These are phyloP conservation scores for Eretmocerus hayati DNA, from an alignment of 2,888 invertebrate genomes.

Conservation along the genomic window DNA sequence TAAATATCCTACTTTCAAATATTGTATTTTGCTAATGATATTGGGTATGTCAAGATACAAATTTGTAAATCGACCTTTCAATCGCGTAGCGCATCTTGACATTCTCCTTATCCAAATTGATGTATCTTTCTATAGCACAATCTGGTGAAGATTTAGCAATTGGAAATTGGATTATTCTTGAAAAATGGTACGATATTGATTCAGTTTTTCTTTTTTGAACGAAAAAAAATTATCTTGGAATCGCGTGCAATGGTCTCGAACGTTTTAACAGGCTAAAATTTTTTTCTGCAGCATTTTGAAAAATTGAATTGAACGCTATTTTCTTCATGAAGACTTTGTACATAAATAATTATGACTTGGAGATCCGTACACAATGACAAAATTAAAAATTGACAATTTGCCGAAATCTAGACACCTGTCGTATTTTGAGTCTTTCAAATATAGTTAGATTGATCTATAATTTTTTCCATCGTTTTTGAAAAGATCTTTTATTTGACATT, in stretches of 20 bases:
- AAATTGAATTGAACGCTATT: no score
- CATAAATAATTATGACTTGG: conserved; percentile 14
- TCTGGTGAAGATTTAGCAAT: conserved; percentile 29
- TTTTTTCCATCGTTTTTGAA: no score
- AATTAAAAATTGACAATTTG: no score
- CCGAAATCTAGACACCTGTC: conserved; percentile 6
- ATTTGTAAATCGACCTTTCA: no score
- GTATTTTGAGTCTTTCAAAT: neutral
- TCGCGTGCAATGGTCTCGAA: conserved; percentile 26
- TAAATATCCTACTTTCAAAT: no score
- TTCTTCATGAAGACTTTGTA: conserved; percentile 20
- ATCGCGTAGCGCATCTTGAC: no score
- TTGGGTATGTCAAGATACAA: conserved; percentile 11
- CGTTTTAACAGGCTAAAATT: conserved; percentile 24
- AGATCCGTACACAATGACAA: conserved; percentile 6
- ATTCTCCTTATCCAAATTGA: no score
- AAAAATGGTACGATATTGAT: conserved; percentile 2
- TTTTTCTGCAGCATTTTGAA: conserved; percentile 24
- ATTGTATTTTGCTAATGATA: neutral
- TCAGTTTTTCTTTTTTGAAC: conserved; percentile 12
- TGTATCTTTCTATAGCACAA: conserved; percentile 9
- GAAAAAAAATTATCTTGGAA: no score
- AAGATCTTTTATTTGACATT: no score
- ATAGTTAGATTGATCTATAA: no score
- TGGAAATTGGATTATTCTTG: conserved; percentile 34